Conservation (phyloP, 2,888 invertebrate genomes). For the Synanthedon formicaeformis region DNA sequence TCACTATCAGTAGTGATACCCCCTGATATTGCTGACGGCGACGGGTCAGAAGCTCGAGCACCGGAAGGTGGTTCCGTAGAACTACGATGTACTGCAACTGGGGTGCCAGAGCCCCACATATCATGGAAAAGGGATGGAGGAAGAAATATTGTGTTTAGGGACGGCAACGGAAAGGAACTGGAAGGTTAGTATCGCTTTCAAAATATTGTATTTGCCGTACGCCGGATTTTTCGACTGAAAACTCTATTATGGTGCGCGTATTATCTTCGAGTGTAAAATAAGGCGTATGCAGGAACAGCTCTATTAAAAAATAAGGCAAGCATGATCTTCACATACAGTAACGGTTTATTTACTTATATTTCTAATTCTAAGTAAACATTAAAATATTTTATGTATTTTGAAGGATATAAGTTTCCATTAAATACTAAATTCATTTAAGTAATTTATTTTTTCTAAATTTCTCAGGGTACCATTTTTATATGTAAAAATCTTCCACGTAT, state of each 20-base stretch:
- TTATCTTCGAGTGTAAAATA: not conserved
- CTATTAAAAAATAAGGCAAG: not conserved
- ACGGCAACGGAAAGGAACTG: conserved; percentile 74
- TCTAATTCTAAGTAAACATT: no score
- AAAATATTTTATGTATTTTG: no score
- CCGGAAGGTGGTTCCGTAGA: conserved; percentile 83
- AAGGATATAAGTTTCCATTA: no score
- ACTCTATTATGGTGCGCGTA: not conserved
- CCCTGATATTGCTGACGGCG: conserved; percentile 80
- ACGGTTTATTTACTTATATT: no score
- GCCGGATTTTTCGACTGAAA: conserved; percentile 2
- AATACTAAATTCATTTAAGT: no score
- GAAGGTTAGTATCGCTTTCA: conserved; percentile 65
- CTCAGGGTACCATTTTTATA: no score
- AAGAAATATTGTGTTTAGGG: conserved; percentile 80
- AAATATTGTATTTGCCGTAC: conserved; percentile 4
- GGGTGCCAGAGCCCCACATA: conserved; percentile 81
- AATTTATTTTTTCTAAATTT: no score
- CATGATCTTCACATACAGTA: no score
- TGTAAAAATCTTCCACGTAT: no score
- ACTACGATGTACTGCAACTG: conserved; percentile 82
- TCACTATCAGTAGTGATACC: conserved; percentile 88
- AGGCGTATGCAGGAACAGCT: not conserved
- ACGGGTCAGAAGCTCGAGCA: conserved; percentile 75
- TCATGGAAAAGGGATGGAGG: conserved; percentile 85